phyloP scores from a whole-genome alignment of 2,888 invertebrate genomes.

The Mesodorylaimus sp. region DNA sequence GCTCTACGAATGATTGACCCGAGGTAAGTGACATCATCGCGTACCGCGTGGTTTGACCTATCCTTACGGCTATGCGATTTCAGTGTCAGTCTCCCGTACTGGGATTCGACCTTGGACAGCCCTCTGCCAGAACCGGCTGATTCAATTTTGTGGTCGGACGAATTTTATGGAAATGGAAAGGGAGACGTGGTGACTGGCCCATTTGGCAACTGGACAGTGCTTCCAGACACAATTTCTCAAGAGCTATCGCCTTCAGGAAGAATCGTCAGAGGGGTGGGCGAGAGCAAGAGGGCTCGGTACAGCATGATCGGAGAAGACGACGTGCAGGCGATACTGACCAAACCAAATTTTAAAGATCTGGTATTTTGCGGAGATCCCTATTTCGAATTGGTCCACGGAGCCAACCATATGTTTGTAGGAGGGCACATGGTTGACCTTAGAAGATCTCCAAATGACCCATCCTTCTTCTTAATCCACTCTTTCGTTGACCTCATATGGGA shows the following conservation, averaged over 20 bases:
- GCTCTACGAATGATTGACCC: conserved; percentile 16
- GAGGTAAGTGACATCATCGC: no score
- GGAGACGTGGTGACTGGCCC: neutral
- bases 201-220: neutral
- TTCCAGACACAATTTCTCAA: no score
- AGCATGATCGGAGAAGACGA: neutral
- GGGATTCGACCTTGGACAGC: neutral
- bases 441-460: conserved; percentile 30
- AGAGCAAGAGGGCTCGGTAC: neutral
- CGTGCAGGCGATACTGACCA: neutral
- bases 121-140: conserved; percentile 3
- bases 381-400: conserved; percentile 20
- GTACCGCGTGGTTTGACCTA: neutral
- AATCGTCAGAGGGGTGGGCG: conserved; percentile 2
- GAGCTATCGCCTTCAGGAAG: neutral
- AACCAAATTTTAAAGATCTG: neutral
- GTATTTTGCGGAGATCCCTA: conserved; percentile 15
- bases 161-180: conserved; percentile 12
- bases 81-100: neutral
- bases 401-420: conserved; percentile 27
- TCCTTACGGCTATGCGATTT: neutral
- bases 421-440: conserved; percentile 27
- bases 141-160: neutral
- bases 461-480: conserved; percentile 31
- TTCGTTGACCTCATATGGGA: conserved; percentile 32